Conservation (phyloP, 35 echinoderm and acorn worm species). For the Ophiothrix spiculata region DNA sequence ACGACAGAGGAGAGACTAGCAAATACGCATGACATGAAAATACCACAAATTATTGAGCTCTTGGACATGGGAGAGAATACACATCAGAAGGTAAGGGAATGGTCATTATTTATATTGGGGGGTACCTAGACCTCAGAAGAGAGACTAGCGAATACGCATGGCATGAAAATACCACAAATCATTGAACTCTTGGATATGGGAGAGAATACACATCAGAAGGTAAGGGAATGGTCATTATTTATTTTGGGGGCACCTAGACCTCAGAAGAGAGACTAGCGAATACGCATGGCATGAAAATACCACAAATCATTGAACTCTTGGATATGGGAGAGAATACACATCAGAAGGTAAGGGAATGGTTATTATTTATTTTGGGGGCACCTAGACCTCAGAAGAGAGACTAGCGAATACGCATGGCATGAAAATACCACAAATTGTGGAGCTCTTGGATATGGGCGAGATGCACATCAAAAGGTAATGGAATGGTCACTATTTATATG, state of each 20-base stretch:
- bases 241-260: too few relatives aligned
- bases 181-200: conserved; percentile 97
- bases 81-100: conserved; percentile 63
- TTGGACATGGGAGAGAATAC: conserved; percentile 94
- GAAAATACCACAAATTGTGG: conserved; percentile 84
- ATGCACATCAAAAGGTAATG: conserved; percentile 83
- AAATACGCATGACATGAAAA: conserved; percentile 81
- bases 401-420: conserved; percentile 92
- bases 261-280: conserved; percentile 96
- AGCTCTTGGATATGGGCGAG: conserved; percentile 94
- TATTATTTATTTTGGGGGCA: too few relatives aligned
- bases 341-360: conserved; percentile 67
- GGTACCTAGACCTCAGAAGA: conserved; percentile 79
- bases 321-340: conserved; percentile 95
- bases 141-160: conserved; percentile 92
- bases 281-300: conserved; percentile 88
- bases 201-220: conserved; percentile 92
- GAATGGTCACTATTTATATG: too few relatives aligned
- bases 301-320: conserved; percentile 85
- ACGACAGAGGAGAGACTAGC: conserved; percentile 86
- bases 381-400: conserved; percentile 81
- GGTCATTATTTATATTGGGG: too few relatives aligned
- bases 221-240: conserved; percentile 25
- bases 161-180: conserved; percentile 80
- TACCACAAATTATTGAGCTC: conserved; percentile 78